Conservation (phyloP, 2,113 vertebrate genomes). For the Leptobrachium leishanense region DNA sequence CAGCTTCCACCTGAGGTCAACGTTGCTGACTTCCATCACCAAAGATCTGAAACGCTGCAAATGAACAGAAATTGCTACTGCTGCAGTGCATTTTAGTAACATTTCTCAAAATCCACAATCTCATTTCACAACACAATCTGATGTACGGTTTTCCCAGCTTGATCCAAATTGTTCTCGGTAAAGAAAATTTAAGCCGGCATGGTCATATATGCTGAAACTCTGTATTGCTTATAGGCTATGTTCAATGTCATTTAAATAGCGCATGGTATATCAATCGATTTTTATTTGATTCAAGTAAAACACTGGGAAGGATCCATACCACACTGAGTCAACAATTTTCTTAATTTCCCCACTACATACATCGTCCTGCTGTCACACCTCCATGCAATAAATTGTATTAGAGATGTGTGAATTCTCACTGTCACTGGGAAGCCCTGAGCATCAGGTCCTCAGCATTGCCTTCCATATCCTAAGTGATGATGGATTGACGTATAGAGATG, state of each 20-base stretch:
- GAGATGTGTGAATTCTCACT: neutral
- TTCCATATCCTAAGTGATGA: too few relatives aligned
- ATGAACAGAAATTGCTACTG: slow-evolving; percentile 28
- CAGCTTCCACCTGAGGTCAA: too few relatives aligned
- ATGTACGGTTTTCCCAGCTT: slow-evolving; percentile 46
- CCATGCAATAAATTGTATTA: neutral
- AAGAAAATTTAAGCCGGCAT: slow-evolving; percentile 36
- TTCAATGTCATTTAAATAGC: slow-evolving; percentile 21
- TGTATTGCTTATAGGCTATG: too few relatives aligned
- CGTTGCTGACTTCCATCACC: slow-evolving; percentile 12
- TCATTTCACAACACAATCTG: slow-evolving; percentile 44
- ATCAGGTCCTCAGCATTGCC: too few relatives aligned
- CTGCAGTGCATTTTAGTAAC: slow-evolving; percentile 33
- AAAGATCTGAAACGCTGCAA: slow-evolving; percentile 25
- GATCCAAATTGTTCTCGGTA: slow-evolving; percentile 44
- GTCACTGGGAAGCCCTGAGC: neutral
- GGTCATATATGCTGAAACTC: neutral
- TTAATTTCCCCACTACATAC: too few relatives aligned
- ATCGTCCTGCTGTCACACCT: too few relatives aligned
- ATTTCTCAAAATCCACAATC: slow-evolving; percentile 32
- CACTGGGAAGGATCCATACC: too few relatives aligned
- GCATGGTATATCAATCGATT: neutral
- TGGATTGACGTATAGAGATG: too few relatives aligned
- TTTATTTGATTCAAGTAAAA: too few relatives aligned
- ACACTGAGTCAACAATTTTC: too few relatives aligned